Base-by-base conservation (phyloP, 2,888 invertebrate genomes). In the Polylopha cassiicola region DNA sequence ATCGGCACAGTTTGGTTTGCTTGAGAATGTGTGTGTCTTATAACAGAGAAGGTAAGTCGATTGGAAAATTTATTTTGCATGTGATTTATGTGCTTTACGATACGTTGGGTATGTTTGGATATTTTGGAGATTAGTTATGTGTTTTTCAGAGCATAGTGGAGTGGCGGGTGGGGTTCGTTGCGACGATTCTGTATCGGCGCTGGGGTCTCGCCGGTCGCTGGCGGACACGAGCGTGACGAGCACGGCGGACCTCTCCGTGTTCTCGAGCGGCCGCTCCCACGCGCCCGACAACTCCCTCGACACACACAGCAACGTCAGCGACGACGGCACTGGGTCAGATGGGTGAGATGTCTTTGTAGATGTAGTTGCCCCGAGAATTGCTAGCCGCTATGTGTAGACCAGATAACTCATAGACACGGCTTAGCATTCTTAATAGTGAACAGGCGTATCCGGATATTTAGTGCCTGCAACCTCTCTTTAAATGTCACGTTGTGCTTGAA, bases 171-270 rank as follows among this genome's bases (percentile, higher is more conserved):
- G 70, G 5, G 71, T 56, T 31, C 69, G 81, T 1, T 79, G 84
- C 52, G 87, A 87, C 58, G 93, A 93, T 65, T 90, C 90, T 10
- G 89, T 89, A 55, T 93, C 93, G 16, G 84, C 89, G 45, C 66
- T 91, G 37, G 92, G 93, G 14, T 94, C 93, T 9, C 87, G 93
- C 38, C 90, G 92, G 36, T 94, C 94, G 32, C 82, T 94, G 44
- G 93, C 94, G 9, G 94, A 93, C 66, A 94, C 94, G 11, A 93
- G 93, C 56, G 92, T 94, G 34, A 94, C 94, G 16, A 94, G 93
- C 32, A 94, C 94, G 0, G 93, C 94, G 0, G 93, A 94, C 69
- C 85, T 94, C 43, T 92, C 92, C 54, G 92, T 93, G 49, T 92
- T 94, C 77, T 92, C 92, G 10, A 89, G 90, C 58, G 92, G 91